Percentiles rank a stretch among this genome's conserved stretches.
These are phyloP conservation scores for Pocillopora verrucosa DNA, from an alignment of 64 coral and sea anemone genomes.

Conservation along the genomic window DNA sequence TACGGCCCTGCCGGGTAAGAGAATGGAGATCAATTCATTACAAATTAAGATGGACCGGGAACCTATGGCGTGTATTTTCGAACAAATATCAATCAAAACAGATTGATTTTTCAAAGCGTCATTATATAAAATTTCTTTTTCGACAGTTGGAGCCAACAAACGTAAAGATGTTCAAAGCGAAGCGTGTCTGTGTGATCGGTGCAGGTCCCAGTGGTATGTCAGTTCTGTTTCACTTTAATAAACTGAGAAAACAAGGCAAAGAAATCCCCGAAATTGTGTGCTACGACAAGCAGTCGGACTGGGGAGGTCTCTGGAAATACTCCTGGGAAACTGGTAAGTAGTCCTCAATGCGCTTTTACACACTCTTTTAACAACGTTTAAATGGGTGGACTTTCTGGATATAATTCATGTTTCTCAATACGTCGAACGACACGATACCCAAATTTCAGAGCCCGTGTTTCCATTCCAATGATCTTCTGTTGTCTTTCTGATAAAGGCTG, in stretches of 20 bases:
- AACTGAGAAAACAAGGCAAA: conserved; percentile 33
- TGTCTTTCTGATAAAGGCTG: no score
- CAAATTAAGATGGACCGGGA: no score
- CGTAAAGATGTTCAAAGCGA: conserved; percentile 32
- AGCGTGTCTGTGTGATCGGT: conserved; percentile 51
- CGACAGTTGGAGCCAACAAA: not conserved
- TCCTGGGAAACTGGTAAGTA: conserved; percentile 43
- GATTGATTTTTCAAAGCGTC: no score
- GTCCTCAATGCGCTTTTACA: not conserved
- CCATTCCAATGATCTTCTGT: no score
- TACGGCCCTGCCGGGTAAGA: no score
- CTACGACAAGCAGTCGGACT: conserved; percentile 37
- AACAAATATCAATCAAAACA: no score
- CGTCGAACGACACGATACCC: no score
- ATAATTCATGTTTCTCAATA: not conserved
- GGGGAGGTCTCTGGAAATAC: conserved; percentile 59
- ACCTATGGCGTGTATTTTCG: no score
- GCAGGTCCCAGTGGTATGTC: conserved; percentile 55
- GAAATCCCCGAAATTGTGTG: conserved; percentile 53
- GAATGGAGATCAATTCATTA: no score
- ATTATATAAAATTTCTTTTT: no score
- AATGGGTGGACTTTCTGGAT: not conserved
- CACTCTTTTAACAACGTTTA: not conserved
- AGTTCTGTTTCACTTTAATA: conserved; percentile 37
- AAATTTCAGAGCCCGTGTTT: no score